Conservation (phyloP, 64 coral and sea anemone species). For the Actinia tenebrosa region DNA sequence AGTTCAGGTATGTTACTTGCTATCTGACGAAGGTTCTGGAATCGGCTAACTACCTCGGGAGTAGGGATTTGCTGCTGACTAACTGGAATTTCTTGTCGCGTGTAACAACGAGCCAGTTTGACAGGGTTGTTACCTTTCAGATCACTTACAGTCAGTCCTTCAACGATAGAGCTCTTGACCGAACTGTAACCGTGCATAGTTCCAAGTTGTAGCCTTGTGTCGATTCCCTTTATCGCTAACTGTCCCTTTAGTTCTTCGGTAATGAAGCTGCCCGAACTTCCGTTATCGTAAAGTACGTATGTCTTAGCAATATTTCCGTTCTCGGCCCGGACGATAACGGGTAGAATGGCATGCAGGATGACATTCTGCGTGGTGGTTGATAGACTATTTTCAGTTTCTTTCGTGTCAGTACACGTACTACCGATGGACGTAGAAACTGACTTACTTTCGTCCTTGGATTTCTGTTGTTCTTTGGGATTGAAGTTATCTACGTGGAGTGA, state of each 20-base stretch:
- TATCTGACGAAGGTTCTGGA: no score
- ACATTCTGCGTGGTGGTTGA: neutral
- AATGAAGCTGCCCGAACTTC: conserved; percentile 57
- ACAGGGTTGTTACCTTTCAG: conserved; percentile 42
- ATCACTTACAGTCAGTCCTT: conserved; percentile 47
- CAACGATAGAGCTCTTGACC: conserved; percentile 35
- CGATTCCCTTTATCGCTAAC: conserved; percentile 29
- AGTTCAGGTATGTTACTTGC: no score
- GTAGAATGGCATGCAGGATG: conserved; percentile 52
- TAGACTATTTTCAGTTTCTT: neutral
- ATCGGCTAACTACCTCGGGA: conserved; percentile 22
- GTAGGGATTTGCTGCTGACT: conserved; percentile 54
- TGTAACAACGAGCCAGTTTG: conserved; percentile 40
- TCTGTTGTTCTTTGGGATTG: neutral
- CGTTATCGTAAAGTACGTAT: conserved; percentile 62
- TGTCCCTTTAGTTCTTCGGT: conserved; percentile 47
- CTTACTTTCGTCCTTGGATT: conserved; percentile 19
- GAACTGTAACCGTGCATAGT: conserved; percentile 53
- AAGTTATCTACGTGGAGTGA: conserved; percentile 65
- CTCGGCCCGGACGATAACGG: conserved; percentile 41
- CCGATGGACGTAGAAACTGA: conserved; percentile 8
- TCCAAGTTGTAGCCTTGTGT: conserved; percentile 49
- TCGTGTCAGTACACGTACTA: neutral
- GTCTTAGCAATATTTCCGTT: conserved; percentile 32
- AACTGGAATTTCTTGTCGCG: conserved; percentile 53